phyloP scores from a whole-genome alignment of 1,140 invertebrate genomes.

The Drosophila biarmipes region DNA sequence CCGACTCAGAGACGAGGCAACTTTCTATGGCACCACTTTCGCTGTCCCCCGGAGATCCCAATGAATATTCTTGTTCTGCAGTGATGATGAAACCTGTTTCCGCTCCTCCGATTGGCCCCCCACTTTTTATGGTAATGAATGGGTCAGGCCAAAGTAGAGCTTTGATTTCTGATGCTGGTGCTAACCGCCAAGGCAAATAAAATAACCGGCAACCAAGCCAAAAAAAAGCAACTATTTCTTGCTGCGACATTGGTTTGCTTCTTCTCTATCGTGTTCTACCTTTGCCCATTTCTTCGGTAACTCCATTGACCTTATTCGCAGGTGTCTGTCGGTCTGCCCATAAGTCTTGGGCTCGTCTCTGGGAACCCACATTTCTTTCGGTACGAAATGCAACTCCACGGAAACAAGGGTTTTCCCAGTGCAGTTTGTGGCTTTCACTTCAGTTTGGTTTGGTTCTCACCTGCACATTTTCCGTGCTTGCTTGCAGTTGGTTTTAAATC shows the following conservation, averaged over 20 bases:
- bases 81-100: slow-evolving; percentile 48
- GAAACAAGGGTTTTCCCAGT: slow-evolving; percentile 17
- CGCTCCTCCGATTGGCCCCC: background rate
- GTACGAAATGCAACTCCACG: slow-evolving; percentile 20
- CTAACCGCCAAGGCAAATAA: slow-evolving; percentile 72
- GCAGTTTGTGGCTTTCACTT: slow-evolving; percentile 52
- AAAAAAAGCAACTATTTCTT: slow-evolving; percentile 39
- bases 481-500: background rate
- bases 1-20: slow-evolving; percentile 39
- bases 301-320: slow-evolving; percentile 69
- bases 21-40: slow-evolving; percentile 81
- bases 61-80: slow-evolving; percentile 77
- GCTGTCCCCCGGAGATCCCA: slow-evolving; percentile 52
- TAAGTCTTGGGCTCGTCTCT: slow-evolving; percentile 35
- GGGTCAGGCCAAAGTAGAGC: slow-evolving; percentile 51
- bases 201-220: slow-evolving; percentile 18
- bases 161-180: slow-evolving; percentile 42
- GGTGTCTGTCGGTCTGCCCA: slow-evolving; percentile 32
- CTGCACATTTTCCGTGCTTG: slow-evolving; percentile 25
- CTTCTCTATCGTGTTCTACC: slow-evolving; percentile 15
- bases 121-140: slow-evolving; percentile 50
- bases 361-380: slow-evolving; percentile 24
- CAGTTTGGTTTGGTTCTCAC: slow-evolving; percentile 19
- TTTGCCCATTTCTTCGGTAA: slow-evolving; percentile 38
- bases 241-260: slow-evolving; percentile 48